Evolutionary conservation across 2,113 vertebrate genomes (phyloP), one percentile per base, ranked within the genome.

Genomic region (Rostratula benghalensis): DNA sequence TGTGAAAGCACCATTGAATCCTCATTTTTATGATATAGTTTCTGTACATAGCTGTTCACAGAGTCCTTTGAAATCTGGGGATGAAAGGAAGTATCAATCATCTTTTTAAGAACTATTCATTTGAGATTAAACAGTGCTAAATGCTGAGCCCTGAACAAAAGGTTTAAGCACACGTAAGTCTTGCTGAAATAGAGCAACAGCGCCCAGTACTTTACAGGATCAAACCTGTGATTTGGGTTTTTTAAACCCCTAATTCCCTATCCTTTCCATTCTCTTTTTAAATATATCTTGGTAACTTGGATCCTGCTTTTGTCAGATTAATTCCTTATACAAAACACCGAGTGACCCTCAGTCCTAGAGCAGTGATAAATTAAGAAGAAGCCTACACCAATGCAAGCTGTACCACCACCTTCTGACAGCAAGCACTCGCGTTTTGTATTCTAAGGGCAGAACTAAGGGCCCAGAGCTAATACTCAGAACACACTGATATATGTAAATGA

Each of bases 71-170:
- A 95, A 91, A 95, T 82, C 43, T 53, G 20, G 53, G 53, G 27
- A 92, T 92, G 57, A 96, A 96, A 94, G 45, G 75, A 92, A 89
- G 83, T 68, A 83, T 28, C 69, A 23, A 27, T 71, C 33, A 71
- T 39, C 48, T 80, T 89, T 89, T 56, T 60, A 68, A 78, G 86
- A 90, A 76, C 56, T 79, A 86, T 93, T 96, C 56, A 89, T 81
- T 75, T 84, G 83, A 95, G 73, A 97, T 96, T 94, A 84, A 94
- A 92, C 30, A 25, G 46, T n/a, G 51, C 22, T 94, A 90, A 95
- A 95, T 37, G 46, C 80, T 75, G 71, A 75, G 69, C 43, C 33
- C 20, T 53, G 64, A 95, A 90, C 90, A 96, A 92, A 96, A 93
- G 71, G 8, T 73, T 90, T 94, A 86, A 94, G 76, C 37, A 86